Percentiles rank a stretch among this genome's conserved stretches.
These are phyloP conservation scores for Tetrapedia diversipes DNA, from an alignment of 2,888 invertebrate genomes.

Conservation along the genomic window DNA sequence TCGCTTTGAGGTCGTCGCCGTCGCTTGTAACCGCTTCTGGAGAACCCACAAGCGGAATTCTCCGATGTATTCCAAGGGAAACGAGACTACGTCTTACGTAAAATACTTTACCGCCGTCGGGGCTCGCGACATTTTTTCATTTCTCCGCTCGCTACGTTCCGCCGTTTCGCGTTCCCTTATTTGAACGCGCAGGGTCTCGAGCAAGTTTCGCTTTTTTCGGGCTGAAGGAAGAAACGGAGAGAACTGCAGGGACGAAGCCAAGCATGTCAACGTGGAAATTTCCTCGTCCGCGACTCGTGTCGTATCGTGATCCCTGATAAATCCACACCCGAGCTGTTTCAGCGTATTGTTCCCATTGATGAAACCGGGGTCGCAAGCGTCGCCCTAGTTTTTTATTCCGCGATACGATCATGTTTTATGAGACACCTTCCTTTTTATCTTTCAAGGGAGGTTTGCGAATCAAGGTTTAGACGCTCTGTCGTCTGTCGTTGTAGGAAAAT, in stretches of 20 bases:
- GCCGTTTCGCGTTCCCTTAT: background rate
- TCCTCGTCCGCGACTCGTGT: background rate
- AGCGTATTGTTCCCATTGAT: background rate
- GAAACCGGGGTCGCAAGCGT: background rate
- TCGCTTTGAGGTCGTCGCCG: conserved; percentile 15
- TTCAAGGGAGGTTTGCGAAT: background rate
- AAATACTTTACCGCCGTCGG: conserved; percentile 8
- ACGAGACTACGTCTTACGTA: conserved; percentile 16
- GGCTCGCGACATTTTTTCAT: background rate
- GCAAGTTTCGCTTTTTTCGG: background rate
- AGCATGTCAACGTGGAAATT: background rate
- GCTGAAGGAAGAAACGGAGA: background rate
- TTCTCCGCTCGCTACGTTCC: background rate
- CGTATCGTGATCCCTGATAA: conserved; percentile 4
- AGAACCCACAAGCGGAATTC: background rate
- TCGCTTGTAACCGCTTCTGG: conserved; percentile 6
- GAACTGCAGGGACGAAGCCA: background rate
- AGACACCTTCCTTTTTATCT: background rate
- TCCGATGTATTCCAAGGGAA: conserved; percentile 6
- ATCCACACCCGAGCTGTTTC: conserved; percentile 1
- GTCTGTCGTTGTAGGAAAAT: no score
- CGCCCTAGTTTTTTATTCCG: background rate
- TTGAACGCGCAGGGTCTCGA: background rate
- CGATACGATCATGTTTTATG: background rate
- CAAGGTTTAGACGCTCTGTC: no score